Base-by-base conservation (phyloP, 2,113 vertebrate genomes). In the Hippoglossus stenolepis region DNA sequence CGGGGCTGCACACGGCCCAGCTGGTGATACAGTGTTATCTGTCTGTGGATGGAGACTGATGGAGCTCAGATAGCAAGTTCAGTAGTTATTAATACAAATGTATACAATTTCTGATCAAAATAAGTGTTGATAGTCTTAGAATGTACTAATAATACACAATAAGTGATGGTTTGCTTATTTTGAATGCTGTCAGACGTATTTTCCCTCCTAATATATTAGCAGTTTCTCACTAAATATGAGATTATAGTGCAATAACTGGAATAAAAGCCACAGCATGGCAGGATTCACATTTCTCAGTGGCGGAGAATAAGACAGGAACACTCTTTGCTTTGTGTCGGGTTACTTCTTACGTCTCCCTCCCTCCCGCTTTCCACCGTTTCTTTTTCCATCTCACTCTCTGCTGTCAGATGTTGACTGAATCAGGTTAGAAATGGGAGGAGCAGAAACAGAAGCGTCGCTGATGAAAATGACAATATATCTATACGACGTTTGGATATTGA, bases 331-430 rank as follows among this genome's bases (percentile, higher is more conserved):
- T 91, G 77, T 87, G 77, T 70, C 72, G 79, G 85, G 79, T 83
- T 70, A 79, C 75, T 81, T 89, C 73, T 90, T 83, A 79, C 80
- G 76, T 90, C 84, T 82, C 79, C 73, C 57, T 73, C 74, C 67
- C 72, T 73, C 56, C 23, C 79, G 2, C 40, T 43, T 82, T 80
- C 65, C 78, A 81, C 77, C 12, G 65, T 77, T 85, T 84, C 77
- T 85, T 61, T 88, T 84, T 67, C 88, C 77, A 71, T 89, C 87
- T 91, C 91, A 91, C 80, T 91, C 80, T 91, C 86, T 80, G 83
- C n/a, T 93, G 90, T 94, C 93, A 93, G 84, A 80, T 85, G 88
- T 92, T 95, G 94, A 94, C 94, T 95, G 94, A 94, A 94, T 95
- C 91, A 75, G 94, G 94, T 94, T 95, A 93, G 88, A 82, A 84